Conservation (phyloP, 2,113 vertebrate genomes). For the Melospiza georgiana region DNA sequence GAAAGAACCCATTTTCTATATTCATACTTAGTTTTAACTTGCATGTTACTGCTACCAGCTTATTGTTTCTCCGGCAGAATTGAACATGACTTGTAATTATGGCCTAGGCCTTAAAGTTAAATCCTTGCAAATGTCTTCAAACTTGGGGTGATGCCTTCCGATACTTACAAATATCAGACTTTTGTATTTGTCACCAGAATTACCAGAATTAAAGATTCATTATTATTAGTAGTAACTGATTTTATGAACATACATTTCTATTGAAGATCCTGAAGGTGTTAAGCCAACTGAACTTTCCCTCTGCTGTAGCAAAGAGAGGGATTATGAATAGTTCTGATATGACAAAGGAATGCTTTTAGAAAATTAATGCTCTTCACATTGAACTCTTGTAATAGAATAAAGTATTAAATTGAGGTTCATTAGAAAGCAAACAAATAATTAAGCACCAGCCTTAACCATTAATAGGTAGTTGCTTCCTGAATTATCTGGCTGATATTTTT, state of each 20-base stretch:
- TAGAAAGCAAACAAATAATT: background rate
- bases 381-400: background rate
- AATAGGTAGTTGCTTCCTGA: background rate
- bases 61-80: background rate
- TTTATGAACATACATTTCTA: background rate
- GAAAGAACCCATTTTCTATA: background rate
- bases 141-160: background rate
- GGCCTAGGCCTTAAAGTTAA: background rate
- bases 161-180: background rate
- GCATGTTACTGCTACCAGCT: background rate
- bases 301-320: background rate
- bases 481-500: background rate
- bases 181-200: background rate
- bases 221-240: background rate
- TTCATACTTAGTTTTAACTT: background rate
- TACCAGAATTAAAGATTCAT: background rate
- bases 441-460: background rate
- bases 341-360: background rate
- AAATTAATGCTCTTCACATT: background rate
- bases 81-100: background rate
- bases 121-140: background rate
- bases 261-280: background rate
- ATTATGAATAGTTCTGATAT: background rate
- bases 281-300: background rate
- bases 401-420: background rate